These are phyloP conservation scores for Perdita meconis DNA, from an alignment of 2,888 invertebrate genomes.

Conservation along the genomic window DNA sequence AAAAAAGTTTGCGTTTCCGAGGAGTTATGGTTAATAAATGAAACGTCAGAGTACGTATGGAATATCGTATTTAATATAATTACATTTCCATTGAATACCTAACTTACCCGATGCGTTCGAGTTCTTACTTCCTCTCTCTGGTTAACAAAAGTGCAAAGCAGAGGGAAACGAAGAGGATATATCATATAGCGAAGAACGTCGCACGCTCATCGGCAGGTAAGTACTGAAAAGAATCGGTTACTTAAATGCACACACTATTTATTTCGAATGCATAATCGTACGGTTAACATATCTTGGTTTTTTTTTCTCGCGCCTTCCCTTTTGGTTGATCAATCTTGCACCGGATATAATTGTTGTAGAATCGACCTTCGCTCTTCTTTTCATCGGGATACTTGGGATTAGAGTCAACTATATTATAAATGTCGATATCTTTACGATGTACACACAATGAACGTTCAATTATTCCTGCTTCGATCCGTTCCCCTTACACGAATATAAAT, in stretches of 20 bases:
- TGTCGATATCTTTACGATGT: slow-evolving; percentile 77
- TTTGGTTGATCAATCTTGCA: slow-evolving; percentile 72
- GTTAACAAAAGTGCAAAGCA: too few relatives aligned
- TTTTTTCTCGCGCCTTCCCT: slow-evolving; percentile 24
- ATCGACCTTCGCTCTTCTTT: slow-evolving; percentile 66
- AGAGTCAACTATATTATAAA: slow-evolving; percentile 77
- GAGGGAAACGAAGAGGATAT: too few relatives aligned
- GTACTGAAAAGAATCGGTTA: slow-evolving; percentile 42
- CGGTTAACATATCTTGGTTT: slow-evolving; percentile 81
- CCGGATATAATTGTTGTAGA: slow-evolving; percentile 76
- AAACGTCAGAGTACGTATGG: too few relatives aligned
- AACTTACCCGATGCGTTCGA: too few relatives aligned
- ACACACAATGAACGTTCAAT: slow-evolving; percentile 81
- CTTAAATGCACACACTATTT: slow-evolving; percentile 83
- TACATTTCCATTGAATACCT: too few relatives aligned
- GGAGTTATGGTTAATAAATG: too few relatives aligned
- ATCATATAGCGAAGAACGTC: too few relatives aligned
- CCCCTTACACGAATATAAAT: slow-evolving; percentile 82
- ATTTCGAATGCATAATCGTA: slow-evolving; percentile 83
- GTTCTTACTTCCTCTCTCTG: too few relatives aligned
- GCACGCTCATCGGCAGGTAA: slow-evolving; percentile 35
- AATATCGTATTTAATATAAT: too few relatives aligned
- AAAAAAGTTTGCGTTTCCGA: too few relatives aligned
- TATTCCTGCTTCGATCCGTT: slow-evolving; percentile 68
- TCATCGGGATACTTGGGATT: slow-evolving; percentile 76